Conservation (phyloP, 2,113 vertebrate species). For the Pygoscelis antarcticus region DNA sequence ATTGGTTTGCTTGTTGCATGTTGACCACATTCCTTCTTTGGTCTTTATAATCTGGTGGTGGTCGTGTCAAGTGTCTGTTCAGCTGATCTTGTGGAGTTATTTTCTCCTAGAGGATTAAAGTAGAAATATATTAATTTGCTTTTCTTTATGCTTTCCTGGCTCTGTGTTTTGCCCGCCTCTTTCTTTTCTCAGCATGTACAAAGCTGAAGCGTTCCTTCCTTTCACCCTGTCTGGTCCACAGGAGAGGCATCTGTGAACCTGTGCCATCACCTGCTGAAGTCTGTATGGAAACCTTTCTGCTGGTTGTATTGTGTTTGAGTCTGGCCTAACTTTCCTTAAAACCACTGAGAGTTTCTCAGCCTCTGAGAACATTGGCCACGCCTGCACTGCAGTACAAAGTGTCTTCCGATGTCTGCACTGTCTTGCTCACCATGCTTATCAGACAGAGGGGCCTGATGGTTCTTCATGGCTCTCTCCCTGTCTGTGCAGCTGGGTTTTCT, state of each 20-base stretch:
- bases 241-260: not conserved
- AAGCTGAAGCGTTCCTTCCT: not conserved
- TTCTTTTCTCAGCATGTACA: not conserved
- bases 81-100: conserved; percentile 86
- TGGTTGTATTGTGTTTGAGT: not conserved
- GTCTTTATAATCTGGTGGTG: conserved; percentile 95
- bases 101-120: conserved; percentile 84
- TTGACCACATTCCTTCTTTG: conserved; percentile 82
- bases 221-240: not conserved
- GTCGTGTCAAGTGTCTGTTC: conserved; percentile 90
- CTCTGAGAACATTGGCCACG: not conserved
- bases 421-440: not conserved
- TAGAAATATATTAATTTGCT: not conserved
- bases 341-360: not conserved
- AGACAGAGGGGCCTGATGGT: not conserved
- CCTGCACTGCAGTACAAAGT: not conserved
- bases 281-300: not conserved
- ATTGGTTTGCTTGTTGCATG: conserved; percentile 81
- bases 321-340: not conserved
- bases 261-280: not conserved
- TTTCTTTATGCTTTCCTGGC: not conserved
- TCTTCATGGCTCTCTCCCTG: not conserved
- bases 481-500: not conserved
- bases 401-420: fast-evolving
- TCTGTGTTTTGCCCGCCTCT: not conserved